Conservation (phyloP, 1,140 invertebrate genomes). For the Drosophila pachea region DNA sequence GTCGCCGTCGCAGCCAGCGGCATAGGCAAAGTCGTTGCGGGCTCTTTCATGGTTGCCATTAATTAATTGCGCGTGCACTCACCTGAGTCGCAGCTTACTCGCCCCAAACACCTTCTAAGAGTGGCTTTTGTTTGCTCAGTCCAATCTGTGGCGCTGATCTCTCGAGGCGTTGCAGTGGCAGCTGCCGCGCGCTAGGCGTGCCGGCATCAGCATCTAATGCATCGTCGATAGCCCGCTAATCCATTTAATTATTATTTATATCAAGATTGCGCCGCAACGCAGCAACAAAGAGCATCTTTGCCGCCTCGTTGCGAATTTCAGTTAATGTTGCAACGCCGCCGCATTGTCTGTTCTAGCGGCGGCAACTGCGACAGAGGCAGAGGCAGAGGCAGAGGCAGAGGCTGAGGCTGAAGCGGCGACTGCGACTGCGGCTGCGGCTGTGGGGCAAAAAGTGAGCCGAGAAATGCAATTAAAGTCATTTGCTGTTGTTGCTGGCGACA, state of each 20-base stretch:
- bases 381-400: background rate
- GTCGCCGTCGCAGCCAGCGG: conserved; percentile 29
- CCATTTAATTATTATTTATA: conserved; percentile 78
- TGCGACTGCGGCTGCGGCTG: conserved; percentile 3
- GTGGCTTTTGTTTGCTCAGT: conserved; percentile 63
- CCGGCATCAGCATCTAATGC: conserved; percentile 39
- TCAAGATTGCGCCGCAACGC: conserved; percentile 56
- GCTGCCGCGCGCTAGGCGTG: conserved; percentile 37
- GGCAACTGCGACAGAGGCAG: conserved; percentile 9
- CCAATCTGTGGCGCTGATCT: conserved; percentile 58
- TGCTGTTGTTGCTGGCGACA: conserved; percentile 75
- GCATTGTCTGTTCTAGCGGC: conserved; percentile 58
- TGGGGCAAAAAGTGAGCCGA: conserved; percentile 64
- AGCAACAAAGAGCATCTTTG: conserved; percentile 26
- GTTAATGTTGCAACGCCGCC: conserved; percentile 44
- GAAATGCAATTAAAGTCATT: conserved; percentile 77
- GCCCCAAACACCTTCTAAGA: conserved; percentile 18
- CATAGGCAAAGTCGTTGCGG: conserved; percentile 42
- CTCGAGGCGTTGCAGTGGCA: conserved; percentile 44
- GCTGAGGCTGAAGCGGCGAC: background rate
- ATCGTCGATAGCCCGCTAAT: conserved; percentile 54
- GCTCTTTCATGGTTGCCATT: conserved; percentile 75
- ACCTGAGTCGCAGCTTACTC: conserved; percentile 7
- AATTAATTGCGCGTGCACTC: conserved; percentile 71
- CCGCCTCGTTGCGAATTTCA: conserved; percentile 44